phyloP scores from a whole-genome alignment of 2,113 vertebrate species.

The Muscicapa adusta region DNA sequence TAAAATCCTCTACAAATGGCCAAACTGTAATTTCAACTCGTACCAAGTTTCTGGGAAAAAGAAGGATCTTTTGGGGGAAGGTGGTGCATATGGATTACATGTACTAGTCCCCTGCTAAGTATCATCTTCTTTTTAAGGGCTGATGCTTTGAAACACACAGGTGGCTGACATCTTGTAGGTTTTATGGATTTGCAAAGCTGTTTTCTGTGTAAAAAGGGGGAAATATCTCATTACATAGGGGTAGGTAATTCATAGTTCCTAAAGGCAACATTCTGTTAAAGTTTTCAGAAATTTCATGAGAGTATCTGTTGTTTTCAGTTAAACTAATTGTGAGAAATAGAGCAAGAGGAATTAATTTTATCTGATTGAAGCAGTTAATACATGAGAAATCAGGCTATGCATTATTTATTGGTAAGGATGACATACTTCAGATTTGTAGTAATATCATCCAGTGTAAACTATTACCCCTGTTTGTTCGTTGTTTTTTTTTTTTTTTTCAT shows the following conservation, averaged over 20 bases:
- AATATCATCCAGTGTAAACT: not conserved
- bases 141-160: not conserved
- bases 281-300: not conserved
- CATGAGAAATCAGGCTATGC: not conserved
- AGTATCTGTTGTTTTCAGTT: not conserved
- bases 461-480: not conserved
- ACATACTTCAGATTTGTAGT: not conserved
- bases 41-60: not conserved
- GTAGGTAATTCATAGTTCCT: not conserved
- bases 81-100: not conserved
- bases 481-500: not conserved
- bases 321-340: not conserved
- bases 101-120: accelerated
- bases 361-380: constrained; percentile 6
- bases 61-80: not conserved
- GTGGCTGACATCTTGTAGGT: not conserved
- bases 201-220: not conserved
- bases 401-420: not conserved
- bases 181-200: not conserved
- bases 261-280: not conserved
- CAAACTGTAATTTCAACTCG: not conserved
- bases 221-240: not conserved
- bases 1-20: not conserved
- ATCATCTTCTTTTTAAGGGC: not conserved
- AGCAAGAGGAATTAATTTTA: not conserved